These are phyloP conservation scores for Oreochromis tanganicae DNA, from an alignment of 2,113 vertebrate genomes.

Conservation along the genomic window DNA sequence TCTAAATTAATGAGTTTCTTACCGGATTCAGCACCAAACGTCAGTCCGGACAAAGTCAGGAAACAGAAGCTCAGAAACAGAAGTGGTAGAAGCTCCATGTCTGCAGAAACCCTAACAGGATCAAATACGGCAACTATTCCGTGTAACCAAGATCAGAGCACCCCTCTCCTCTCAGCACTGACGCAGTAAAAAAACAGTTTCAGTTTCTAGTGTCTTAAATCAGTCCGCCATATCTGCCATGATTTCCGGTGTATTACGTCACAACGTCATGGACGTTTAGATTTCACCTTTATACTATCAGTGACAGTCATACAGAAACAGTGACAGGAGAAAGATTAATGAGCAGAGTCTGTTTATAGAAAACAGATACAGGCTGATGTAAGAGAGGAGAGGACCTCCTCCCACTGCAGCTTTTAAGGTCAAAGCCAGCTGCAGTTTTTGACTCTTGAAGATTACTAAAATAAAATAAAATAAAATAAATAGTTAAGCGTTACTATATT, in stretches of 20 bases:
- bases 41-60: not conserved
- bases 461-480: not conserved
- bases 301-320: not conserved
- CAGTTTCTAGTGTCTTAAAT: no score
- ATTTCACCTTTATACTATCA: rapidly evolving
- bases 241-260: not conserved
- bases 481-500: not conserved
- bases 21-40: not conserved
- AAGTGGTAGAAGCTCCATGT: not conserved
- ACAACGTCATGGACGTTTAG: rapidly evolving
- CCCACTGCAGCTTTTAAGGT: not conserved
- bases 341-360: not conserved
- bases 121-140: rapidly evolving
- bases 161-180: not conserved
- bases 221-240: no score
- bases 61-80: not conserved
- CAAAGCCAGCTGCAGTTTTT: not conserved
- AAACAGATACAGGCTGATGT: rapidly evolving
- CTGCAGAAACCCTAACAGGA: not conserved
- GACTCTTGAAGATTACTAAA: rapidly evolving
- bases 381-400: not conserved
- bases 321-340: rapidly evolving
- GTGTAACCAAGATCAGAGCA: rapidly evolving
- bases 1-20: rapidly evolving
- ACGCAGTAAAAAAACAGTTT: not conserved